These are phyloP conservation scores for Resseliella maxima DNA, from an alignment of 2,888 invertebrate species.

Conservation along the genomic window DNA sequence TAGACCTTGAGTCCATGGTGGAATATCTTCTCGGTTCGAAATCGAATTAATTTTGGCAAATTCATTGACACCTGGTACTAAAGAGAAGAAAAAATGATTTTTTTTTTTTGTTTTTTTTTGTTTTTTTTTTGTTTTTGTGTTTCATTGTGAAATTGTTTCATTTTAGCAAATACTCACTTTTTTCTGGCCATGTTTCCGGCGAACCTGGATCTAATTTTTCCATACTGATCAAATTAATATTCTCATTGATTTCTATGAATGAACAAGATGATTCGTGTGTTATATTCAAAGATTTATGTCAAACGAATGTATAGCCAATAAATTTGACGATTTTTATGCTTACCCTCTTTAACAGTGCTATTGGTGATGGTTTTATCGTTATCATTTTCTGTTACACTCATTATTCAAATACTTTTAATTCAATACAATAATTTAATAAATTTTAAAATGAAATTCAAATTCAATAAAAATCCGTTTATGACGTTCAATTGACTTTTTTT, in stretches of 20 bases:
- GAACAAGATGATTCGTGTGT: not conserved
- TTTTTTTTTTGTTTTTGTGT: not conserved
- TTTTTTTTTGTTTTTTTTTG: not conserved
- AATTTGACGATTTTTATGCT: not conserved
- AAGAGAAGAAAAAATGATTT: not conserved
- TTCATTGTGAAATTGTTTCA: not conserved
- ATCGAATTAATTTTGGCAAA: constrained; percentile 78
- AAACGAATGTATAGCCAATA: not conserved
- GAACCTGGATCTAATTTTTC: constrained; percentile 95
- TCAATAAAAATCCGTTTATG: not conserved
- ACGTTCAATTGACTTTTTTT: constrained; percentile 25
- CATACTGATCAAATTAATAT: constrained; percentile 78
- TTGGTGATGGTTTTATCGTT: constrained; percentile 25
- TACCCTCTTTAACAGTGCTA: not conserved
- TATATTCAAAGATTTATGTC: not conserved
- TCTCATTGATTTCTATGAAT: not conserved
- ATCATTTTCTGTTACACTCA: constrained; percentile 2
- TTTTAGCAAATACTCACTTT: constrained; percentile 74
- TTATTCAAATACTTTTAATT: not conserved
- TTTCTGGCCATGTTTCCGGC: constrained; percentile 96
- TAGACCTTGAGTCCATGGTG: constrained; percentile 77
- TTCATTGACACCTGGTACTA: constrained; percentile 91
- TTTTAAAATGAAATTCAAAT: not conserved
- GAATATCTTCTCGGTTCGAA: constrained; percentile 68
- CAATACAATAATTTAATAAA: not conserved